A percentile compares a stretch with the other conserved stretches of the same genome.
These are phyloP conservation scores for Lymantria monacha DNA, from an alignment of 2,888 invertebrate genomes.

Conservation along the genomic window DNA sequence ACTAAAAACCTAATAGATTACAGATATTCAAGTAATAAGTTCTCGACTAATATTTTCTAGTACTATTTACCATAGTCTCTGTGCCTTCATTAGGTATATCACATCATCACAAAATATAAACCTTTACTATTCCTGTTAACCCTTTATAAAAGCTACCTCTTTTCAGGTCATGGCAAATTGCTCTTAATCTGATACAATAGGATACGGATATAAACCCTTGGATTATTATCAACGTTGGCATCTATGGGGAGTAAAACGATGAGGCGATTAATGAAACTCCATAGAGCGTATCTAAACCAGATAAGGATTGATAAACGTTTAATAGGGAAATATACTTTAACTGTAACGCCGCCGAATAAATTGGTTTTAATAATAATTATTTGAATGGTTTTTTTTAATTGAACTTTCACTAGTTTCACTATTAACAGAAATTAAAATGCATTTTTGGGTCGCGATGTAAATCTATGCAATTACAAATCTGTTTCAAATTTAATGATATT, in stretches of 20 bases:
- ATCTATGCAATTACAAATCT: too few relatives aligned
- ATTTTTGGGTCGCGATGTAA: too few relatives aligned
- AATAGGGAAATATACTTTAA: conserved; percentile 5
- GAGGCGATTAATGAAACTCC: conserved; percentile 68
- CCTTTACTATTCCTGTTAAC: conserved; percentile 30
- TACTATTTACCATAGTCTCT: conserved; percentile 4
- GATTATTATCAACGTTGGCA: conserved; percentile 59
- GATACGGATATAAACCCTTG: conserved; percentile 54
- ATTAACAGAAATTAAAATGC: too few relatives aligned
- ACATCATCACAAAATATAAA: conserved; percentile 7
- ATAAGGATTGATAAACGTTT: conserved; percentile 38
- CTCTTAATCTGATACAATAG: conserved; percentile 62
- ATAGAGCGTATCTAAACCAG: conserved; percentile 59
- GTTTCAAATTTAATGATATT: too few relatives aligned
- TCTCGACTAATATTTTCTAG: too few relatives aligned
- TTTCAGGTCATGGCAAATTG: conserved; percentile 68
- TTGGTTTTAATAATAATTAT: too few relatives aligned
- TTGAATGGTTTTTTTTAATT: too few relatives aligned
- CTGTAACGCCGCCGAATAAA: too few relatives aligned
- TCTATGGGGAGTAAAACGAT: conserved; percentile 63
- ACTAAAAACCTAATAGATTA: too few relatives aligned
- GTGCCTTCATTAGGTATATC: background rate
- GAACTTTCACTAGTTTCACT: too few relatives aligned
- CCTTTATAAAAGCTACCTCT: conserved; percentile 47
- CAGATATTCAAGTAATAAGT: too few relatives aligned